phyloP scores from a whole-genome alignment of 2,888 invertebrate species.

The Synergus gifuensis region DNA sequence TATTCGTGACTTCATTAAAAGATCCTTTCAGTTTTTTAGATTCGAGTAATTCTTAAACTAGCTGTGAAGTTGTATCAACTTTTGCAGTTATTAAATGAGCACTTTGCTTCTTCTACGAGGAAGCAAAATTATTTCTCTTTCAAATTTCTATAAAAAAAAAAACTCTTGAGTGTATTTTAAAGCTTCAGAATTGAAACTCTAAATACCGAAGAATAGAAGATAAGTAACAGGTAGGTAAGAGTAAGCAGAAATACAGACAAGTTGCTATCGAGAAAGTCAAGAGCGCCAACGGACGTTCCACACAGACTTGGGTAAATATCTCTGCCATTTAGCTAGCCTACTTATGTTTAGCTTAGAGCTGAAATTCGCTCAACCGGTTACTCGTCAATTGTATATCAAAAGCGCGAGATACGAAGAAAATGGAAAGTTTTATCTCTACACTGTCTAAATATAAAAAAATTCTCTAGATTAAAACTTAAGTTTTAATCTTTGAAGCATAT shows the following conservation, averaged over 20 bases:
- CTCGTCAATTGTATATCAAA: conserved; percentile 38
- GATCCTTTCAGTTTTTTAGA: too few relatives aligned
- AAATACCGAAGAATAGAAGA: conserved; percentile 38
- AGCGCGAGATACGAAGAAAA: conserved; percentile 5
- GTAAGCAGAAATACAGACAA: conserved; percentile 51
- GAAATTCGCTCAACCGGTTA: conserved; percentile 60
- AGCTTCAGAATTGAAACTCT: too few relatives aligned
- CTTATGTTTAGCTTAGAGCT: conserved; percentile 61
- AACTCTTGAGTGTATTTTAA: too few relatives aligned
- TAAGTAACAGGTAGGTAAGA: conserved; percentile 52
- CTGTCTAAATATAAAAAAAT: too few relatives aligned
- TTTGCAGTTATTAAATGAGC: conserved; percentile 1
- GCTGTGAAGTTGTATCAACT: too few relatives aligned
- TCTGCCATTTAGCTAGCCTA: conserved; percentile 70
- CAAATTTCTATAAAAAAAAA: too few relatives aligned
- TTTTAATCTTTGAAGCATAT: too few relatives aligned
- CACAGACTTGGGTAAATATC: conserved; percentile 48
- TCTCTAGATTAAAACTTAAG: too few relatives aligned
- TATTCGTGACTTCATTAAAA: too few relatives aligned
- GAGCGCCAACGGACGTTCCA: conserved; percentile 62
- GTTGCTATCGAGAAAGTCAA: conserved; percentile 72
- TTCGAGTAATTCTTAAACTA: too few relatives aligned
- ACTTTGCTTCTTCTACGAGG: too few relatives aligned
- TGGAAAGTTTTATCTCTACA: conserved; percentile 8
- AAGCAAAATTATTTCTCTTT: too few relatives aligned